These are phyloP conservation scores for Orussus abietinus DNA, from an alignment of 1,140 invertebrate genomes.

Conservation along the genomic window DNA sequence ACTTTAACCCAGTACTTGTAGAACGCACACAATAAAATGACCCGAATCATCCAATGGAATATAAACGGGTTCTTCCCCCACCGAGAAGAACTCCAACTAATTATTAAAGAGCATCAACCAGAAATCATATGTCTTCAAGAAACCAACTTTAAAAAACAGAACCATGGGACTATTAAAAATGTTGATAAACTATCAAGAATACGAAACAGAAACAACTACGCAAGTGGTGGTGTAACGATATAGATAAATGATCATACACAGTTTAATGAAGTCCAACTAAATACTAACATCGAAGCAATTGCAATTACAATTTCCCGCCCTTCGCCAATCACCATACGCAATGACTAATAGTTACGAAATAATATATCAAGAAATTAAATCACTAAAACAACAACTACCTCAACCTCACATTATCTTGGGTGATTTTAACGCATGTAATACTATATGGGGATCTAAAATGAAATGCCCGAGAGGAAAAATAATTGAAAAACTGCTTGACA, in stretches of 20 bases:
- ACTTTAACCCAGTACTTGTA: too few relatives aligned
- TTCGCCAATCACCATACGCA: slow-evolving; percentile 15
- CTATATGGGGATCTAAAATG: slow-evolving; percentile 28
- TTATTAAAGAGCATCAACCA: slow-evolving; percentile 14
- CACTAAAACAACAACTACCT: slow-evolving; percentile 26
- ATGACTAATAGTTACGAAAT: slow-evolving; percentile 20
- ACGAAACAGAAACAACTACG: slow-evolving; percentile 22
- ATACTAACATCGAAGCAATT: slow-evolving; percentile 23
- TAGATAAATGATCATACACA: slow-evolving; percentile 22
- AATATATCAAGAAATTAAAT: slow-evolving; percentile 16
- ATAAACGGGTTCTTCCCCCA: slow-evolving; percentile 4
- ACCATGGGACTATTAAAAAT: slow-evolving; percentile 13
- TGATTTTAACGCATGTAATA: slow-evolving; percentile 35
- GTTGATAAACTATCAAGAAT: slow-evolving; percentile 19
- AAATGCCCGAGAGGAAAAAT: slow-evolving; percentile 27
- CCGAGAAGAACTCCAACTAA: slow-evolving; percentile 1
- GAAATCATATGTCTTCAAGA: slow-evolving; percentile 23
- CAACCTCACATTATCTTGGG: slow-evolving; percentile 30
- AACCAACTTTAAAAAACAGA: slow-evolving; percentile 22
- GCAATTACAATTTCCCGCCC: slow-evolving; percentile 16
- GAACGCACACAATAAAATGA: too few relatives aligned
- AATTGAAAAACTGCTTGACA: slow-evolving; percentile 22
- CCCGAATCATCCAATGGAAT: slow-evolving; percentile 14
- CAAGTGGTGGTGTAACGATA: slow-evolving; percentile 29
- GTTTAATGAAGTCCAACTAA: slow-evolving; percentile 20